Evolutionary conservation across 2,113 vertebrate genomes (phyloP), one percentile per base, ranked within the genome.

Genomic region (Anoura caudifer): DNA sequence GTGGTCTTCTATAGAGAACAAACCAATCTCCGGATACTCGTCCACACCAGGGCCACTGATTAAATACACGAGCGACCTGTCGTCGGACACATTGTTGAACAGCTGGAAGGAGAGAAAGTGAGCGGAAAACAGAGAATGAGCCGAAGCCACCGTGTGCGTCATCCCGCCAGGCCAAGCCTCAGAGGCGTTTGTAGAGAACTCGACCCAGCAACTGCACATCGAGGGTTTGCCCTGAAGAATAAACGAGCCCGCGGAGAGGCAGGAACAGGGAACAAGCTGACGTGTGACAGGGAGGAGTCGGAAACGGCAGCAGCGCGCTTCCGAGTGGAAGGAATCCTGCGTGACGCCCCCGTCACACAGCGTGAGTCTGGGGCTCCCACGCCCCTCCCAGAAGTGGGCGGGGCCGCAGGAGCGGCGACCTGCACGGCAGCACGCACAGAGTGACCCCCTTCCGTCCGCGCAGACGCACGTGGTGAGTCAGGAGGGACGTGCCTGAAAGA

Each of bases 1-100:
- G 13, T 98, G 75, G 28, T 99, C 1, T 2, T 99, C 0, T 6
- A 99, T 97, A 47, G 86, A 89, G 95, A 99, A 99, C 76, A 99
- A 28, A 0, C 97, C 98, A 0, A 19, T 1, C 92, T 98, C 54
- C 0, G 99, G 99, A 0, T 79, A 5, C 15, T 96, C 20, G 14
- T 98, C 87, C 63, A 99, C 98, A 4, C 99, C 99, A 0, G 96
- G 93, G 11, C 99, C 99, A 50, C 94, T 98, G 93, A 99, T 98
- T 0, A n/a, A 12, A 81, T 98, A 99, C 73, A 38, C 95, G n/a
- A 97, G 7, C 1, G 95, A 90, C 1, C 3, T 3, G 14, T 97
- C 91, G 5, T 67, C 20, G 0, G 97, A 5, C 73, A 75, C 87
- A 5, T 96, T 88, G 47, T 95, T 97, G 93, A 98, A 98, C 54